Base-by-base conservation (phyloP, 2,888 invertebrate genomes). In the Hirtodrosophila confusa region DNA sequence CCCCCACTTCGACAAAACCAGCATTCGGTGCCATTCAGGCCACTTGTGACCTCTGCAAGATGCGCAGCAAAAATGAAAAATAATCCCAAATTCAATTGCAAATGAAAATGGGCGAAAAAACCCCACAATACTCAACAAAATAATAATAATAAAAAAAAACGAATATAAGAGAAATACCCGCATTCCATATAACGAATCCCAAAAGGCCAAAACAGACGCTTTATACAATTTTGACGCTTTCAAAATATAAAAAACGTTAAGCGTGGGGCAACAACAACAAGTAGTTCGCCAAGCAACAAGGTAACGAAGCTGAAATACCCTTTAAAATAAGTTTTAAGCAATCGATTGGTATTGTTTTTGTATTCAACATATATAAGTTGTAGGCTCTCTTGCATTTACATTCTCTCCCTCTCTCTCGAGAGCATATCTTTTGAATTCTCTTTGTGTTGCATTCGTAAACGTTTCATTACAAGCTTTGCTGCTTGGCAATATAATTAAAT, bases 61-160 rank as follows among this genome's bases (percentile, higher is more conserved):
- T 72, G 75, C 79, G 82, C 79, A 80, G 66, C 72, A 75, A 79
- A 86, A 89, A 89, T 86, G 80, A 89, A 86, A 88, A 89, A 89
- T 88, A 89, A 86, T 89, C 75, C 78, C 78, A 88, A 86, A 86
- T 86, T 86, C 86, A 86, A 86, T 86, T 86, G 89, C 89, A 78
- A 86, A 89, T 88, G 88, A 88, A 88, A 89, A 88, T 86, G 86
- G 83, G 88, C 84, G 79, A 75, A 63, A 78, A 58, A 72, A 73
- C 68, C 71, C 70, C 78, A 57, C 48, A 86, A 80, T 69, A 70
- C 70, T 51, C 35, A 64, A 48, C 78, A 40, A 56, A 43, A 29
- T 24, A 36, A 12, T 39, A 24, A 35, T 24, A 43, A 17, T 50
- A 56, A 31, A 41, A 49, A 53, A 49, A 50, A 48, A 45, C 39